A percentile compares a stretch with the other conserved stretches of the same genome.
phyloP scores from a whole-genome alignment of 2,797 vertebrate genomes.

The Eidolon dupreanum region DNA sequence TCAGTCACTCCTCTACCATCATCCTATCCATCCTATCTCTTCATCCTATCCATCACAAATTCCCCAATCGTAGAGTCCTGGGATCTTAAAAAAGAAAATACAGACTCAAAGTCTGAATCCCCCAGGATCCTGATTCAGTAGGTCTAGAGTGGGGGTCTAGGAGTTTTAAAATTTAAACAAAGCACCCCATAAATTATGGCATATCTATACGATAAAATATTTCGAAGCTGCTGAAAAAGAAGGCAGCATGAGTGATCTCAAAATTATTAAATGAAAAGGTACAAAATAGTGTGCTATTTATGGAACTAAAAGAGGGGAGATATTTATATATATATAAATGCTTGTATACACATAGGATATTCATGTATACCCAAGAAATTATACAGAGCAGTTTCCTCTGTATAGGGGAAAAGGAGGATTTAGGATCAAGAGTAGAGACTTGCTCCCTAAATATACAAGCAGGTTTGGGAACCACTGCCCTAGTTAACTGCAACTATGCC shows the following conservation, averaged over 20 bases:
- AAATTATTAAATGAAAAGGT: constrained; percentile 46
- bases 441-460: not conserved
- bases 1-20: not conserved
- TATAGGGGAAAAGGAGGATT: not conserved
- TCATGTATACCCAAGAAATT: not conserved
- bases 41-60: not conserved
- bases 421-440: not conserved
- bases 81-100: constrained; percentile 8
- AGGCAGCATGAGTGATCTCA: not conserved
- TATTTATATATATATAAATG: constrained; percentile 24
- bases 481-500: not conserved
- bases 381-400: not conserved
- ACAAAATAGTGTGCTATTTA: not conserved
- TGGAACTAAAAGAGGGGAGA: constrained; percentile 3
- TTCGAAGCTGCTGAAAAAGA: constrained; percentile 21
- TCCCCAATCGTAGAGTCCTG: not conserved
- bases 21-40: not conserved
- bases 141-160: not conserved
- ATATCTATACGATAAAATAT: not conserved
- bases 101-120: not conserved
- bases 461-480: not conserved
- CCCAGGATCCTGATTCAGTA: not conserved
- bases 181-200: not conserved
- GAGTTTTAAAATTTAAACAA: constrained; percentile 38
- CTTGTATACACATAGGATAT: not conserved